phyloP scores from a whole-genome alignment of 2,888 invertebrate species.

The Chloroclystis v-ata region DNA sequence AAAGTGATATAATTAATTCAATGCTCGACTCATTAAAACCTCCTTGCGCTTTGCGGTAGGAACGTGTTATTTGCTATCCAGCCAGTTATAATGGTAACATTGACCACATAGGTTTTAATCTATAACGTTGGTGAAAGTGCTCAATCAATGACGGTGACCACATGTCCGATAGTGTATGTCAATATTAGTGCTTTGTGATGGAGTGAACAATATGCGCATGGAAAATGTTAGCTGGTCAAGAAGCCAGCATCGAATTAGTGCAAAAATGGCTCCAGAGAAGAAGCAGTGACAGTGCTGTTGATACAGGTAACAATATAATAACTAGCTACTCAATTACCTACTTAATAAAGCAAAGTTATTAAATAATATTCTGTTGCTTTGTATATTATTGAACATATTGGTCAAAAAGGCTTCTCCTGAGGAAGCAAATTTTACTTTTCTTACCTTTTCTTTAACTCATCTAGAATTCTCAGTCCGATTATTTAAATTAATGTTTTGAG shows the following conservation, averaged over 20 bases:
- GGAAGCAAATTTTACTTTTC: no score
- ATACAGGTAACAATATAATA: constrained; percentile 46
- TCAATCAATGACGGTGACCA: constrained; percentile 16
- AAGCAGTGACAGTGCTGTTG: constrained; percentile 55
- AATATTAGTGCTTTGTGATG: constrained; percentile 29
- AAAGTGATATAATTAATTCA: constrained; percentile 11
- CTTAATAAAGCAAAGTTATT: no score
- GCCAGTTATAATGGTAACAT: constrained; percentile 26
- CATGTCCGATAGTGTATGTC: constrained; percentile 18
- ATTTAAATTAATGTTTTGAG: no score
- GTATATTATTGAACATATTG: no score
- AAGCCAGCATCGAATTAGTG: constrained; percentile 70
- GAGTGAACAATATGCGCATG: constrained; percentile 49
- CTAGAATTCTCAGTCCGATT: no score
- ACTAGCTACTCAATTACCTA: no score
- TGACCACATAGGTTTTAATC: constrained; percentile 7
- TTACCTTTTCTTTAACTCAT: no score
- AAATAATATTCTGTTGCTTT: no score
- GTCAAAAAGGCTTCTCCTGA: no score
- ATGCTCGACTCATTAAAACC: neutral
- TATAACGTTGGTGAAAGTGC: constrained; percentile 26
- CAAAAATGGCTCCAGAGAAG: constrained; percentile 66
- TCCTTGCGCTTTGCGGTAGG: no score
- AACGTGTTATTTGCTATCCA: constrained; percentile 21
- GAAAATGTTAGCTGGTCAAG: constrained; percentile 71